phyloP scores from a whole-genome alignment of 2,113 vertebrate genomes.

The Paracanthobrama guichenoti region DNA sequence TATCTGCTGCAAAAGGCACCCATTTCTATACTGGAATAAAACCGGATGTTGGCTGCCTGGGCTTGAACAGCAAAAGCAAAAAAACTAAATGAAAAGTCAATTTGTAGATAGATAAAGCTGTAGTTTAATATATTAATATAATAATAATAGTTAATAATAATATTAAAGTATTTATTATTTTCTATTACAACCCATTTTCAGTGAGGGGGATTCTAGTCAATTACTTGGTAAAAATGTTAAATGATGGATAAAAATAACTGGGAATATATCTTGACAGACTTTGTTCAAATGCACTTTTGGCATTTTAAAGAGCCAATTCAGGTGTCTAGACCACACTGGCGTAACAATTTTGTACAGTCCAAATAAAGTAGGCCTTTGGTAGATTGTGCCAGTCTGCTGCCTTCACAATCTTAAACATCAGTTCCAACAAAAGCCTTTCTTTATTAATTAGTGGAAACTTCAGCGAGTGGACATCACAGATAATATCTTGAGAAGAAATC shows the following conservation, averaged over 20 bases:
- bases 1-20: not conserved
- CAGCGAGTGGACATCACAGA: not conserved
- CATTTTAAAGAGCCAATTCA: not conserved
- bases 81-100: not conserved
- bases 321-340: not conserved
- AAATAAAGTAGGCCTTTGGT: not conserved
- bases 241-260: no score
- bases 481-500: conserved; percentile 14
- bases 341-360: not conserved
- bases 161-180: not conserved
- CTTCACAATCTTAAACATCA: not conserved
- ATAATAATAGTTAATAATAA: not conserved
- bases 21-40: not conserved
- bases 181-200: not conserved
- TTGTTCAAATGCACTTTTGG: not conserved
- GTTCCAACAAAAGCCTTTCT: not conserved
- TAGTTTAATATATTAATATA: not conserved
- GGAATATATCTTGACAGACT: not conserved
- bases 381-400: not conserved
- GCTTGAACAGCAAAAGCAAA: not conserved
- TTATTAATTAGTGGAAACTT: conserved; percentile 2
- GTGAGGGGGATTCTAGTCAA: no score
- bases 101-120: not conserved
- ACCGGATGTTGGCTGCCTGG: not conserved
- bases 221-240: no score